Base-by-base conservation (phyloP, 2,888 invertebrate genomes). In the Himalopsyche kuldschensis region DNA sequence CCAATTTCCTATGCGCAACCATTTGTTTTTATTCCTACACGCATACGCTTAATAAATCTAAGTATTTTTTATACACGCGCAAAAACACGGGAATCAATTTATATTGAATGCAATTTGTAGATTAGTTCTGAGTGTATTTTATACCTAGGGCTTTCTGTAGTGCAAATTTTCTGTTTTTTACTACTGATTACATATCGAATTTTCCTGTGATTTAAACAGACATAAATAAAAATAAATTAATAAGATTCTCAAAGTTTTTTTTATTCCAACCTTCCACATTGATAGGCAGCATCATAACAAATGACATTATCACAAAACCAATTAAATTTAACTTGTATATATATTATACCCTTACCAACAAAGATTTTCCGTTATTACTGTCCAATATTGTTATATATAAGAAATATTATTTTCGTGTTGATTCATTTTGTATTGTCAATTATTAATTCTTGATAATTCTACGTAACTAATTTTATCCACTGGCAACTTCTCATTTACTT, bases 311-410 rank as follows among this genome's bases (percentile, higher is more conserved):
- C 77, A 77, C 41, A 41, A 41, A 41, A 27, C 5, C 24, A 30
- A 27, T 30, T 69, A 69, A 27, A 69, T 69, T 69, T 15, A 27
- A 30, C 27, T 69, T 69, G 15, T 41, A 30, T n/a, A 2, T 30
- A 20, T 20, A n/a, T n/a, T n/a, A n/a, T n/a, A n/a, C n/a, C 24
- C 75, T 76, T 82, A 80, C 85, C 85, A 83, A 84, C 85, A 84
- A 85, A 85, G 85, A 84, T 85, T 84, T 85, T 69, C 75, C 84
- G 32, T 27, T 78, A 27, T 78, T n/a, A 27, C 24, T 24, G 41
- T 69, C 47, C 30, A 41, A 41, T 46, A 55, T 75, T 46, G 10
- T 27, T 69, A 69, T 27, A 69, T 69, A 30, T 69, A 69, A 69
- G 69, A 27, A 30, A 30, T 69, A 11, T 69, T 27, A 69, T 69